Evolutionary conservation across 2,888 invertebrate species (phyloP).

Genomic region (Byasa hedistus): DNA sequence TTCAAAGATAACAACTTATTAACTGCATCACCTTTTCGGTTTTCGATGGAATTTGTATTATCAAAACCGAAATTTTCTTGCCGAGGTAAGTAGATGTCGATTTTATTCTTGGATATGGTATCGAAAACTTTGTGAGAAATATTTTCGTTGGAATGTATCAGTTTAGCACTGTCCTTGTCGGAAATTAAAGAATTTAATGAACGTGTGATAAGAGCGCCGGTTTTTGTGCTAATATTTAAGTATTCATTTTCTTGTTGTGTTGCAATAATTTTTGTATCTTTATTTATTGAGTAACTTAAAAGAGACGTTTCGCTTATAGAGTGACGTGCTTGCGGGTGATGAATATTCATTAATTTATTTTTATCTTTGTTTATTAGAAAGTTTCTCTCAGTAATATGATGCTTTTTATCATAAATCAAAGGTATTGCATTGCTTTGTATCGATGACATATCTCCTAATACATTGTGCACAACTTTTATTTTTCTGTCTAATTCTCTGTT

Average conservation of each 20-base stretch:
- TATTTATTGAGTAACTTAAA: neutral
- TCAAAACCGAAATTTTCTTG: neutral
- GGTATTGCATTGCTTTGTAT: neutral
- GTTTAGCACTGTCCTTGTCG: neutral
- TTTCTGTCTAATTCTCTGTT: neutral
- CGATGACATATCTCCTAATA: neutral
- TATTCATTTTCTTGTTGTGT: conserved; percentile 2
- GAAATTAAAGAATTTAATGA: conserved; percentile 23
- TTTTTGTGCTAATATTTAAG: conserved; percentile 1
- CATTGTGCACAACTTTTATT: neutral
- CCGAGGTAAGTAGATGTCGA: conserved; percentile 3
- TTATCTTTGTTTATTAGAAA: neutral
- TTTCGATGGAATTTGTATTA: conserved; percentile 6
- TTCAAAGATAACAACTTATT: neutral
- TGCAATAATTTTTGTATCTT: neutral
- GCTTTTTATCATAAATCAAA: neutral
- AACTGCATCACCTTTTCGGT: neutral
- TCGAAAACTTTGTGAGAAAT: conserved; percentile 4
- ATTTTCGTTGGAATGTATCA: neutral
- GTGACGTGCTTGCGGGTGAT: neutral
- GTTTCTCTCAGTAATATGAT: neutral
- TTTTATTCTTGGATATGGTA: conserved; percentile 6
- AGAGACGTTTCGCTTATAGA: conserved; percentile 26
- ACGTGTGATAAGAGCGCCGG: neutral
- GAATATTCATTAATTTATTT: neutral